Conservation (phyloP, 2,797 vertebrate species). For the Malacoraja senta region DNA sequence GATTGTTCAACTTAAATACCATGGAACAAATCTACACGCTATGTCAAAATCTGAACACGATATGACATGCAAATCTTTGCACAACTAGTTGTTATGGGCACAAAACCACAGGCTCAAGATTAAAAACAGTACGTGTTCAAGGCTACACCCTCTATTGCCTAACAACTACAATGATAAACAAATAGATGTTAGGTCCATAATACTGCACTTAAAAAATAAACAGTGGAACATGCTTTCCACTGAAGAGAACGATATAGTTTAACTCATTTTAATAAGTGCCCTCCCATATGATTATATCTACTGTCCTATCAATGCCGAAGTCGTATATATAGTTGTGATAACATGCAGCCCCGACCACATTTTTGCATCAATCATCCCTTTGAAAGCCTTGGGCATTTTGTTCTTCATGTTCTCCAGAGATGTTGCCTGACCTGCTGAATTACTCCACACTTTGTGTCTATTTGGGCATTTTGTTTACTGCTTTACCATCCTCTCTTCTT, state of each 20-base stretch:
- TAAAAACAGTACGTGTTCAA: not conserved
- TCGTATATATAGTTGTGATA: not conserved
- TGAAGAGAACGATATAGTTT: not conserved
- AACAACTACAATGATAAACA: constrained; percentile 22
- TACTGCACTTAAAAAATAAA: not conserved
- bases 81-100: not conserved
- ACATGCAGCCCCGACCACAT: not conserved
- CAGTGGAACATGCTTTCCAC: not conserved
- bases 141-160: not conserved
- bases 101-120: constrained; percentile 23
- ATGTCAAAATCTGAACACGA: not conserved
- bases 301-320: too few species aligned
- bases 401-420: too few species aligned
- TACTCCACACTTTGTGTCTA: not conserved
- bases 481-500: too few species aligned
- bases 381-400: too few species aligned
- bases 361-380: not conserved
- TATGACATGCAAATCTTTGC: constrained; percentile 21
- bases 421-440: too few species aligned
- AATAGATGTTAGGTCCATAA: not conserved
- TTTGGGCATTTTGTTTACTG: too few species aligned
- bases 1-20: not conserved
- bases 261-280: not conserved
- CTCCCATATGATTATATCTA: too few species aligned
- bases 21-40: not conserved